These are phyloP conservation scores for Fratercula arctica DNA, from an alignment of 2,797 vertebrate species.

Conservation along the genomic window DNA sequence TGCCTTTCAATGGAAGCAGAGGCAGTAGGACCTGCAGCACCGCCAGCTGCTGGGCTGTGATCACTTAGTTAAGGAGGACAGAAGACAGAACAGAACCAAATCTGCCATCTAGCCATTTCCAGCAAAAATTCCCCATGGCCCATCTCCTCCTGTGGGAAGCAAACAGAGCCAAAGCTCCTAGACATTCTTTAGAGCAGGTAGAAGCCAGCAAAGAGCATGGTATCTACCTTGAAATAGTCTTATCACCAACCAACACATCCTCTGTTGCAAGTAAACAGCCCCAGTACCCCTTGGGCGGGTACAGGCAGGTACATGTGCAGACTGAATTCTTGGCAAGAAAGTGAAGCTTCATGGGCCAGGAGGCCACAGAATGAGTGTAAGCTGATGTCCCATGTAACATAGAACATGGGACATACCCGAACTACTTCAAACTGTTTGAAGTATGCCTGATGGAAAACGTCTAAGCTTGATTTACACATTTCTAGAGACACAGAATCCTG, in stretches of 20 bases:
- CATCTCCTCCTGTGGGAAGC: neutral
- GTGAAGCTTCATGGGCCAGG: neutral
- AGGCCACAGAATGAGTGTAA: neutral
- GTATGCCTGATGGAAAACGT: neutral
- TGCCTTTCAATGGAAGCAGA: neutral
- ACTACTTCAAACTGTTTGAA: neutral
- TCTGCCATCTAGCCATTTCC: neutral
- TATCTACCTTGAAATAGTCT: neutral
- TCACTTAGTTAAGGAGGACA: neutral
- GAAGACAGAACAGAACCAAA: neutral
- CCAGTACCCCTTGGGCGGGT: neutral
- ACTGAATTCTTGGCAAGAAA: neutral
- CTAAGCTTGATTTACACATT: neutral
- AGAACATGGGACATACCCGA: neutral
- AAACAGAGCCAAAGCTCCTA: neutral
- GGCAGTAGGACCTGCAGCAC: neutral
- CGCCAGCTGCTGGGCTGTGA: neutral
- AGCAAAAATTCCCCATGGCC: neutral
- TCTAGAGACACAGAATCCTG: neutral
- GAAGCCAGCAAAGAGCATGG: neutral
- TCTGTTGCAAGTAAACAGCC: neutral
- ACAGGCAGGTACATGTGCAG: neutral
- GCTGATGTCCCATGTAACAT: neutral
- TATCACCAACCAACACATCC: neutral
- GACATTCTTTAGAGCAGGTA: neutral